Conservation (phyloP, 2,113 vertebrate species). For the Holacanthus passer region DNA sequence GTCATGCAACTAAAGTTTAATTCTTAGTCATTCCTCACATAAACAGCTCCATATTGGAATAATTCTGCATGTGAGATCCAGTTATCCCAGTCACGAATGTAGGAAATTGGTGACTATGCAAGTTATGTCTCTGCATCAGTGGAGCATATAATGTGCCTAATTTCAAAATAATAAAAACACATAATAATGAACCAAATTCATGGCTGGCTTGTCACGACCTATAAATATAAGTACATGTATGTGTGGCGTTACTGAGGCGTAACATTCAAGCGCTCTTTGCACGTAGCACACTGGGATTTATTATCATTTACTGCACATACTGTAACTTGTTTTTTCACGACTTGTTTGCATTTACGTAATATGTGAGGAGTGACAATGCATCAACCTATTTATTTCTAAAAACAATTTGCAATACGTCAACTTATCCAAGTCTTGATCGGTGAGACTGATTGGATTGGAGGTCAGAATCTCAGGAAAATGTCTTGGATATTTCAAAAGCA, state of each 20-base stretch:
- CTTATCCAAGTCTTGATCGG: background rate
- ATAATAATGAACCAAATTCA: background rate
- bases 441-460: background rate
- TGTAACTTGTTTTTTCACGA: background rate
- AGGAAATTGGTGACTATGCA: background rate
- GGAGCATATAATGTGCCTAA: background rate
- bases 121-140: slow-evolving; percentile 15
- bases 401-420: background rate
- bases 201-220: background rate
- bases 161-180: slow-evolving; percentile 23
- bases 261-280: background rate
- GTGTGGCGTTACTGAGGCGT: background rate
- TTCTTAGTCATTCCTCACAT: slow-evolving; percentile 27
- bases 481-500: background rate
- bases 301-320: background rate
- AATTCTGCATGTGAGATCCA: slow-evolving; percentile 8
- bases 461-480: background rate
- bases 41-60: slow-evolving; percentile 30
- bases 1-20: background rate
- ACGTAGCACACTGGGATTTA: background rate
- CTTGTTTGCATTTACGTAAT: background rate
- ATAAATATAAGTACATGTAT: background rate
- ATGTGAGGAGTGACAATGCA: background rate
- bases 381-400: background rate
- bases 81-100: slow-evolving; percentile 6